A percentile compares a stretch with the other conserved stretches of the same genome.
phyloP scores from a whole-genome alignment of 2,888 invertebrate species.

The Autographa pulchrina region DNA sequence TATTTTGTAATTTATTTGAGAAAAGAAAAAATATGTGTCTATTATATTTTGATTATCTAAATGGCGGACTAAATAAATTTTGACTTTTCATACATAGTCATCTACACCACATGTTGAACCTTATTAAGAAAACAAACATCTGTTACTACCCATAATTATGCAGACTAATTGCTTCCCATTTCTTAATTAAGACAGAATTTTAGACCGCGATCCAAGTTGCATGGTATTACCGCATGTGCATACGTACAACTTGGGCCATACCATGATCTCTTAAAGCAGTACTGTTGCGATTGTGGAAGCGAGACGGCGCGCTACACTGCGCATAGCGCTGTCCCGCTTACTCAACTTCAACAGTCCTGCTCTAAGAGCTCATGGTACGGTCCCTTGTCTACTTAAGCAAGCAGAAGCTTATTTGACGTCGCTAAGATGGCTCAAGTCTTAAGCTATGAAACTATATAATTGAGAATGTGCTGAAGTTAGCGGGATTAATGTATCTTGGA shows the following conservation, averaged over 20 bases:
- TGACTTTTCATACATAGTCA: too few relatives aligned
- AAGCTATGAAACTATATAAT: conserved; percentile 14
- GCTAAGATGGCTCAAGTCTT: conserved; percentile 44
- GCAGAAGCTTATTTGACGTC: conserved; percentile 49
- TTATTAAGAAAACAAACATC: background rate
- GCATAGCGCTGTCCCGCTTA: too few relatives aligned
- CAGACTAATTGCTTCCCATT: conserved; percentile 2
- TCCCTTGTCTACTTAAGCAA: conserved; percentile 40
- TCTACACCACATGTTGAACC: background rate
- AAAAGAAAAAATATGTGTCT: too few relatives aligned
- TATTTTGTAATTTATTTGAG: too few relatives aligned
- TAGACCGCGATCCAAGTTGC: conserved; percentile 31
- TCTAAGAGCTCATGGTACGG: too few relatives aligned
- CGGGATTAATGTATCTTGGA: background rate
- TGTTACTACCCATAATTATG: conserved; percentile 4
- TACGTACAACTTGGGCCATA: background rate
- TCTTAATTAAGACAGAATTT: conserved; percentile 27
- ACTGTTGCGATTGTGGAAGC: too few relatives aligned
- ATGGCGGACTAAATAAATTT: too few relatives aligned
- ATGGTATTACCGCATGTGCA: conserved; percentile 16
- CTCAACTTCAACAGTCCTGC: too few relatives aligned
- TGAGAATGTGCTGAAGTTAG: conserved; percentile 11
- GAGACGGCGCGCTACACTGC: too few relatives aligned
- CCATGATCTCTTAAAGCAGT: too few relatives aligned
- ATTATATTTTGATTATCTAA: too few relatives aligned